Evolutionary conservation across 2,888 invertebrate genomes (phyloP).

Genomic region (Caenorhabditis virilis): DNA sequence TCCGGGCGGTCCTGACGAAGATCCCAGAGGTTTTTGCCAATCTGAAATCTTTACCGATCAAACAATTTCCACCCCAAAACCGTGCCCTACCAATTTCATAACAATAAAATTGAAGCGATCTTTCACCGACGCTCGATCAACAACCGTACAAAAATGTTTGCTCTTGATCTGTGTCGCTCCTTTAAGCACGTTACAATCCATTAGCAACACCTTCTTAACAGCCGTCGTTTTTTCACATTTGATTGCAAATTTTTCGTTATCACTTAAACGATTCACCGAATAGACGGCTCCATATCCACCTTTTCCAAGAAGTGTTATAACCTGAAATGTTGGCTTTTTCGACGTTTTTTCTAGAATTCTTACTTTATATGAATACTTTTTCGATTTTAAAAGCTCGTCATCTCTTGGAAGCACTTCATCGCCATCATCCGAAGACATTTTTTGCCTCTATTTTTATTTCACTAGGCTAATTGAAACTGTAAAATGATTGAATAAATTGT

Average conservation of each 20-base stretch:
- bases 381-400: constrained; percentile 39
- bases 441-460: no score
- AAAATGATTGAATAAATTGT: no score
- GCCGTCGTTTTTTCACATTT: constrained; percentile 52
- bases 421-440: constrained; percentile 35
- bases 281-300: constrained; percentile 62
- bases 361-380: constrained; percentile 44
- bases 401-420: constrained; percentile 43
- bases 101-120: constrained; percentile 55
- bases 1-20: constrained; percentile 44
- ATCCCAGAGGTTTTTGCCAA: constrained; percentile 61
- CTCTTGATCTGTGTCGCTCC: constrained; percentile 48
- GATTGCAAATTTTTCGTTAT: constrained; percentile 47
- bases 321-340: constrained; percentile 5
- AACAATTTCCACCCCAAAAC: neutral
- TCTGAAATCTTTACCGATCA: constrained; percentile 23
- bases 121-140: constrained; percentile 53
- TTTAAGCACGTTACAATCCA: constrained; percentile 58
- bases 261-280: constrained; percentile 43
- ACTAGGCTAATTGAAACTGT: no score
- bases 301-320: constrained; percentile 50
- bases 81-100: constrained; percentile 57
- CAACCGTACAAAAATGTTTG: constrained; percentile 52
- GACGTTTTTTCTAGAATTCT: neutral
- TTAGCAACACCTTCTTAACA: constrained; percentile 48